Percentiles rank a stretch among this genome's conserved stretches.
Conservation (phyloP, 2,888 invertebrate genomes). For the Biston betularia region DNA sequence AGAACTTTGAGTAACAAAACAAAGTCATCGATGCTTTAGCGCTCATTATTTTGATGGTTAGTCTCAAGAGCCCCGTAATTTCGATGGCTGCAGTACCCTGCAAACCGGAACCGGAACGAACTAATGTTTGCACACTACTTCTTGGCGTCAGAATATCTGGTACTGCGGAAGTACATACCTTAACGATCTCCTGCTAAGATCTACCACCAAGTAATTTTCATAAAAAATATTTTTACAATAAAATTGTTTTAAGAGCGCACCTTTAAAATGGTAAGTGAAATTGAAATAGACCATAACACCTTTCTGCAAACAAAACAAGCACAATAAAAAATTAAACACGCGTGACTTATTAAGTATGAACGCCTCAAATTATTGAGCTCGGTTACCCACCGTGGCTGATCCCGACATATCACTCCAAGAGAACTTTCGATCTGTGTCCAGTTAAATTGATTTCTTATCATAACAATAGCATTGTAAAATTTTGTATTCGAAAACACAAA, state of each 20-base stretch:
- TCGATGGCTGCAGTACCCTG: no score
- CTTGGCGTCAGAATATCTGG: no score
- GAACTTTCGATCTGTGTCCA: neutral
- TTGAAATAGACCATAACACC: conserved; percentile 6
- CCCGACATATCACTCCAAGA: neutral
- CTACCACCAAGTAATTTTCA: neutral
- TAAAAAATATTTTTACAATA: no score
- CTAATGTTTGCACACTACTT: no score
- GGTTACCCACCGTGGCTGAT: neutral
- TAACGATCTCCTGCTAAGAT: neutral
- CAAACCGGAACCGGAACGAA: no score
- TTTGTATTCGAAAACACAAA: conserved; percentile 2
- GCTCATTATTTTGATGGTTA: no score
- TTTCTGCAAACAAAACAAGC: neutral
- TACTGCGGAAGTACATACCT: no score
- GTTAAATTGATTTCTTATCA: neutral
- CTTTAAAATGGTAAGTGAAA: conserved; percentile 17
- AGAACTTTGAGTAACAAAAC: no score
- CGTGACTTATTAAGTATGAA: neutral
- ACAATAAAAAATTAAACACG: neutral
- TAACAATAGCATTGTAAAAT: conserved; percentile 7
- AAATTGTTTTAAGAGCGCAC: neutral
- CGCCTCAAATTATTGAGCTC: neutral
- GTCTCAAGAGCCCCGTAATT: no score
- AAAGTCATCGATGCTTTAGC: no score